These are phyloP conservation scores for Phocoena phocoena DNA, from an alignment of 2,113 vertebrate species.

Conservation along the genomic window DNA sequence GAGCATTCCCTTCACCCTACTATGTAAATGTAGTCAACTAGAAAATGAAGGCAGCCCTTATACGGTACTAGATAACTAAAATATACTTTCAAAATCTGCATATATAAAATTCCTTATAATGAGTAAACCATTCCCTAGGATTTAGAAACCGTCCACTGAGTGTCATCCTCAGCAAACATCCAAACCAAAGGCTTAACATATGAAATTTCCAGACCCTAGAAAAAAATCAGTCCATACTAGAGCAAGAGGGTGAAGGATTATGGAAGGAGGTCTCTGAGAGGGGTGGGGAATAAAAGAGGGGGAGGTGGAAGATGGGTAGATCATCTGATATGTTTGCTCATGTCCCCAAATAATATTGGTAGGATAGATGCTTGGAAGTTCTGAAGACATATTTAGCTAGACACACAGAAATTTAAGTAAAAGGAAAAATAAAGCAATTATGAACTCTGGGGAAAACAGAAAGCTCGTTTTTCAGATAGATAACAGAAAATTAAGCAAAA, in stretches of 20 bases:
- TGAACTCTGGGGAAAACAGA: neutral
- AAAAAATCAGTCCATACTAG: neutral
- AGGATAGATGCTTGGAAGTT: neutral
- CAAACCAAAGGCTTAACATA: neutral
- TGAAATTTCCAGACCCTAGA: neutral
- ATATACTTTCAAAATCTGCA: neutral
- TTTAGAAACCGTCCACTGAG: neutral
- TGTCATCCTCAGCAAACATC: neutral
- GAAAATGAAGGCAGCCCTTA: neutral
- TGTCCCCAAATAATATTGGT: slow-evolving; percentile 13
- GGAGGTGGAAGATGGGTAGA: neutral
- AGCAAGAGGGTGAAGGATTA: neutral
- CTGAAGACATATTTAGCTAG: neutral
- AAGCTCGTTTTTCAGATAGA: neutral
- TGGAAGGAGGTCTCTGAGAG: neutral
- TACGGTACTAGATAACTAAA: neutral
- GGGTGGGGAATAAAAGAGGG: fast-evolving
- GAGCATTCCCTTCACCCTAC: neutral
- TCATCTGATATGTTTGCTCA: neutral
- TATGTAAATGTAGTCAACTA: neutral
- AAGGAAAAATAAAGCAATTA: neutral
- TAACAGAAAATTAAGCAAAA: slow-evolving; percentile 30
- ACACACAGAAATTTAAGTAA: neutral
- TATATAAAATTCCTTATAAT: neutral
- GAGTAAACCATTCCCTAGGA: neutral